Evolutionary conservation across 1,140 invertebrate species (phyloP), one percentile per base, ranked within the genome.

Genomic region (Phenacoccus solenopsis): DNA sequence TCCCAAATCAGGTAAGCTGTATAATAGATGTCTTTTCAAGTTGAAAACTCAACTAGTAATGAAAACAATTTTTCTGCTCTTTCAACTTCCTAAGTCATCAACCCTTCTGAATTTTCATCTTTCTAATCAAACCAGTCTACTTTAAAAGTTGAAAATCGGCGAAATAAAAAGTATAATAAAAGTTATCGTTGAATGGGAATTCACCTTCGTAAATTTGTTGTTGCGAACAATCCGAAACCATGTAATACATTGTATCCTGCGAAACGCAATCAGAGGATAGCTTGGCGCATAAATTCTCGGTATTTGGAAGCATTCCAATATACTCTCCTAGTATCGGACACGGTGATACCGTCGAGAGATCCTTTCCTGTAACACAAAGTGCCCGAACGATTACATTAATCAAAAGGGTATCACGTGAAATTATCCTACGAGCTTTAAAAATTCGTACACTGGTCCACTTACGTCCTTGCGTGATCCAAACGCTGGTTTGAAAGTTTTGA

Each of bases 251-350:
- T 28, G 86, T 80, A 75, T 89, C 86, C 16, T 84, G 83, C 30
- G 85, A 84, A 72, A 83, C 81, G 76, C 87, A 89, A 75, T 88
- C 87, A 30, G 87, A 88, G 72, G 84, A 85, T 28, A 89, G 78
- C 77, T 87, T 87, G n/a, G 87, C 86, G 77, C 87, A 89, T 10
- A 73, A 87, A 80, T 69, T 84, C 16, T 80, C 79, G n/a, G 83
- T 77, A 74, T 88, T 86, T 27, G 87, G 86, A 73, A 89, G 86
- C 49, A 80, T 77, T 49, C 87, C 87, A 27, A 80, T 84, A 73
- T 88, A 89, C 75, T 87, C 84, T 0, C 87, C 87, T 21, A 84
- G 83, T 72, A 89, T 86, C 24, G 87, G 87, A 78, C 87, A 89
- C 2, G 84, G 81, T 9, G 84, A 83, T 74, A 83, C 80, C 30